These are phyloP conservation scores for Ariolimax columbianus DNA, from an alignment of 2,888 invertebrate genomes.

Conservation along the genomic window DNA sequence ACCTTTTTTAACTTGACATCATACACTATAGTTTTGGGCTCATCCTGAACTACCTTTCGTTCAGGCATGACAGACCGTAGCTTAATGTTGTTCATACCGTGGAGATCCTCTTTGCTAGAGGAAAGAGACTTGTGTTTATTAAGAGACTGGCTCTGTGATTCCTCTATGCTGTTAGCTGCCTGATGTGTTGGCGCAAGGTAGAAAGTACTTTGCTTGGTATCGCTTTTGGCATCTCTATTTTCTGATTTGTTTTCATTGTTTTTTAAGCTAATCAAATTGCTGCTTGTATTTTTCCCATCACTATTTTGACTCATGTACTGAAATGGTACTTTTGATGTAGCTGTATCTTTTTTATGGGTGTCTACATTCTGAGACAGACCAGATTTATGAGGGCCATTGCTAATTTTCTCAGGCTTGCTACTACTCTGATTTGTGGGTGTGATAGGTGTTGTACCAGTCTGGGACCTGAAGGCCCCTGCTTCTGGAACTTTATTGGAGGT, in stretches of 20 bases:
- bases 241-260: constrained; percentile 1
- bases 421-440: background rate
- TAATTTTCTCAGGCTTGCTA: background rate
- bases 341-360: background rate
- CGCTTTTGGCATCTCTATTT: background rate
- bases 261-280: background rate
- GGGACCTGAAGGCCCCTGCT: background rate
- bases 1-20: constrained; percentile 46
- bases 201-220: background rate
- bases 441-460: background rate
- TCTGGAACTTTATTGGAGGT: constrained; percentile 26
- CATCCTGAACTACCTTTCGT: constrained; percentile 2
- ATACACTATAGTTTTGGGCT: constrained; percentile 5
- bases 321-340: background rate
- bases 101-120: background rate
- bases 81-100: constrained; percentile 26
- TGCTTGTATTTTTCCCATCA: background rate
- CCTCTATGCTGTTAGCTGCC: background rate
- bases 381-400: background rate
- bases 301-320: constrained; percentile 4
- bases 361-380: background rate
- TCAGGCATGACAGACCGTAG: constrained; percentile 34
- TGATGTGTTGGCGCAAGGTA: background rate
- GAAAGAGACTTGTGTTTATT: constrained; percentile 1
- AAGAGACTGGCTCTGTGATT: background rate